phyloP scores from a whole-genome alignment of 1,140 invertebrate species.

The Glomeris maerens region DNA sequence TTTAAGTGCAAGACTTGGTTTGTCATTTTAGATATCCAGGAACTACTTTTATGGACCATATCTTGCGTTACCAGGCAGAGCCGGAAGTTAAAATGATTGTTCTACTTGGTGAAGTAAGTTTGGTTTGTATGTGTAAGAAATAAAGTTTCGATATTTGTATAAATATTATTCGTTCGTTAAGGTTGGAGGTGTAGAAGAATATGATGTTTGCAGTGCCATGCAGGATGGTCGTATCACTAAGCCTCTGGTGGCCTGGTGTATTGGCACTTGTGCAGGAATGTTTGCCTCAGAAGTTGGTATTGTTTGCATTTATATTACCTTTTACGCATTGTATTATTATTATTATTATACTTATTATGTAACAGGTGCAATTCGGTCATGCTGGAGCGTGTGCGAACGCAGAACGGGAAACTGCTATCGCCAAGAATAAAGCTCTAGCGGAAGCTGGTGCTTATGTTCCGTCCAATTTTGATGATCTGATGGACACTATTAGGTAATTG shows the following conservation, averaged over 20 bases:
- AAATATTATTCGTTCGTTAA: conserved; percentile 32
- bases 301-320: not conserved
- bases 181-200: conserved; percentile 98
- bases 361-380: conserved; percentile 93
- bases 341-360: conserved; percentile 2
- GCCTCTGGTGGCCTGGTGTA: conserved; percentile 95
- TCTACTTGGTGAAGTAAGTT: conserved; percentile 64
- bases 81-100: conserved; percentile 74
- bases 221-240: conserved; percentile 71
- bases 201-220: conserved; percentile 84
- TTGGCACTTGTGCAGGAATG: conserved; percentile 80
- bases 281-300: conserved; percentile 62
- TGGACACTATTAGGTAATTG: conserved; percentile 50
- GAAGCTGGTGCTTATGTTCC: conserved; percentile 80
- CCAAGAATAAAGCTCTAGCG: conserved; percentile 77
- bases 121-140: not conserved
- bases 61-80: conserved; percentile 64
- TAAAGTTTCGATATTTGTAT: conserved; percentile 2
- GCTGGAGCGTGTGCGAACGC: conserved; percentile 96
- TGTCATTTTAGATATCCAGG: conserved; percentile 62
- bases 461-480: conserved; percentile 81
- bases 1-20: too few relatives aligned
- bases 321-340: conserved; percentile 1
- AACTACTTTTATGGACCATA: conserved; percentile 96
- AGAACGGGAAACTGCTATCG: conserved; percentile 79